Base-by-base conservation (phyloP, 1,140 invertebrate genomes). In the Drosophila leontia region DNA sequence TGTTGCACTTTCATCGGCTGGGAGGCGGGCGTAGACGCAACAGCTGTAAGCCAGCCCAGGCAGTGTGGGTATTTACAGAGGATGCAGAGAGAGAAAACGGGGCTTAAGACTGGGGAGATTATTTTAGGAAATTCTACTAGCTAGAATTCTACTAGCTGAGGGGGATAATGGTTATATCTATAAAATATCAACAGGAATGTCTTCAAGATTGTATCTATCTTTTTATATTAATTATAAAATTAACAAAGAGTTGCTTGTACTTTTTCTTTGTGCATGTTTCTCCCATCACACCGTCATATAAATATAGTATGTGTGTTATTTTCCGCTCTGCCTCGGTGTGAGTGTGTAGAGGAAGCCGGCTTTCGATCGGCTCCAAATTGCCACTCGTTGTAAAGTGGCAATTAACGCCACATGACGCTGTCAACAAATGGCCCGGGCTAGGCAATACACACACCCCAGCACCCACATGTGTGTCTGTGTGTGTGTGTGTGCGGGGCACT, bases 371-470 rank as follows among this genome's bases (percentile, higher is more conserved):
- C 51, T 72, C 59, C 76, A 79, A 79, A 79, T 79, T 79, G 77
- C 77, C 77, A 79, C 77, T 79, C 77, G 77, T 72, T 79, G 77
- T 78, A 79, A 79, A 79, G 77, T 79, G 77, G 77, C 77, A 79
- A 79, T 79, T 79, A 79, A 78, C 77, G 77, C 77, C 77, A 79
- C 75, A 79, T 79, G 77, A 78, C 75, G 77, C 75, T 78, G 75
- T 78, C 77, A 79, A 78, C 77, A 79, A 78, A 71, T 78, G 76
- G 76, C 75, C 74, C 44, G 50, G 55, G 15, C 75, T 78, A 75
- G 71, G 61, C 71, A 59, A 37, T 17, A 32, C 47, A 34, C 64
- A 60, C 29, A 53, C 41, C 44, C 63, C 23, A 17, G 51, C 32
- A 32, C 35, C 57, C 26, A 29, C 26, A 29, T 26, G 26, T 26